Conservation (phyloP, 1,140 invertebrate genomes). For the Lepidurus arcticus region DNA sequence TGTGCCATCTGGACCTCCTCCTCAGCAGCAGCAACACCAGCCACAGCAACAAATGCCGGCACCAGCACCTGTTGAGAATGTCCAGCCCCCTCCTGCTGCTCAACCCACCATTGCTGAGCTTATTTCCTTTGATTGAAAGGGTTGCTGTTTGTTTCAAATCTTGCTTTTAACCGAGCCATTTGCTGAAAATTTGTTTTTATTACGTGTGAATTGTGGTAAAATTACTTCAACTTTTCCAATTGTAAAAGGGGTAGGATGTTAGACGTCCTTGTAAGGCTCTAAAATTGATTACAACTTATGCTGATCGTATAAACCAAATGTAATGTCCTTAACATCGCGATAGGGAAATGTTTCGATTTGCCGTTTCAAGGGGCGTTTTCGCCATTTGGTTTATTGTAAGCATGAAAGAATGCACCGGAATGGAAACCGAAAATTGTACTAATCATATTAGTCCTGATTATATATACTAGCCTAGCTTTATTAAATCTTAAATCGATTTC, state of each 20-base stretch:
- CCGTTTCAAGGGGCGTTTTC: too few relatives aligned
- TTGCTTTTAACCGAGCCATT: neutral
- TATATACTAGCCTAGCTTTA: too few relatives aligned
- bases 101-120: slow-evolving; percentile 28
- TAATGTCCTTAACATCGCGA: too few relatives aligned
- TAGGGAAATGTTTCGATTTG: too few relatives aligned
- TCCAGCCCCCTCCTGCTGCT: neutral
- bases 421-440: too few relatives aligned
- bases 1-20: slow-evolving; percentile 34
- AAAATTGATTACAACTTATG: neutral
- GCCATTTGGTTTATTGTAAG: too few relatives aligned
- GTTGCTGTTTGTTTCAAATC: neutral
- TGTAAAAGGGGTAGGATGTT: neutral
- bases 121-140: slow-evolving; percentile 29
- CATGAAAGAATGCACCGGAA: too few relatives aligned
- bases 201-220: neutral
- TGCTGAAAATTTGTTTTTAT: neutral
- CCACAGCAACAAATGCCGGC: slow-evolving; percentile 36
- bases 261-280: neutral
- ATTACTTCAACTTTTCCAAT: neutral
- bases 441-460: too few relatives aligned
- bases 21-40: slow-evolving; percentile 39
- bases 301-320: too few relatives aligned
- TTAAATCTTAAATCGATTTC: too few relatives aligned
- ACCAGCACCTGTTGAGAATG: slow-evolving; percentile 37